Evolutionary conservation across 1,140 invertebrate species (phyloP).

Genomic region (Eupristina koningsbergeri): DNA sequence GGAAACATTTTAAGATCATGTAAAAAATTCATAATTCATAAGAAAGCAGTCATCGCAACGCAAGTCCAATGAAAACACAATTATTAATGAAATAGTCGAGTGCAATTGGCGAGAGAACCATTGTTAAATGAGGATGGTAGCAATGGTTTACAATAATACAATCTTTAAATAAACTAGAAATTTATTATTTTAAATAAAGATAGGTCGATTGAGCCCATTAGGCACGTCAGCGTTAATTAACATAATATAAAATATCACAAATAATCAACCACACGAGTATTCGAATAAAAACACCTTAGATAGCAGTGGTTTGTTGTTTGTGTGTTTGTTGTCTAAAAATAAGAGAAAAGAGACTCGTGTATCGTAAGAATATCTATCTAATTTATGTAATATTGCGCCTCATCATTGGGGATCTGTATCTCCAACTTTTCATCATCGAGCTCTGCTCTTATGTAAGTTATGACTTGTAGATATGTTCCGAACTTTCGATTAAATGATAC

Average conservation of each 20-base stretch:
- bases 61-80: not conserved
- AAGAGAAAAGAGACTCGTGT: not conserved
- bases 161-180: too few relatives aligned
- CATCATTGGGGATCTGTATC: not conserved
- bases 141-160: too few relatives aligned
- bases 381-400: constrained; percentile 8
- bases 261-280: not conserved
- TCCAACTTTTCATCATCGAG: not conserved
- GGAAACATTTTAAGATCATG: not conserved
- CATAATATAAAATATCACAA: not conserved
- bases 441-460: not conserved
- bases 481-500: not conserved
- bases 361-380: constrained; percentile 3
- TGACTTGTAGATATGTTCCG: not conserved
- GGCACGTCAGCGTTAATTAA: too few relatives aligned
- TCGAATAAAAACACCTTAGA: not conserved
- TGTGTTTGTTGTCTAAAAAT: not conserved
- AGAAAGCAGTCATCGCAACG: not conserved
- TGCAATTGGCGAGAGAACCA: too few relatives aligned
- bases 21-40: constrained; percentile 18
- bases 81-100: too few relatives aligned
- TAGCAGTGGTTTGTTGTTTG: not conserved
- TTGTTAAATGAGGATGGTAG: too few relatives aligned
- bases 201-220: too few relatives aligned
- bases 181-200: too few relatives aligned